Conservation (phyloP, 2,113 vertebrate species). For the Hippolais icterina region DNA sequence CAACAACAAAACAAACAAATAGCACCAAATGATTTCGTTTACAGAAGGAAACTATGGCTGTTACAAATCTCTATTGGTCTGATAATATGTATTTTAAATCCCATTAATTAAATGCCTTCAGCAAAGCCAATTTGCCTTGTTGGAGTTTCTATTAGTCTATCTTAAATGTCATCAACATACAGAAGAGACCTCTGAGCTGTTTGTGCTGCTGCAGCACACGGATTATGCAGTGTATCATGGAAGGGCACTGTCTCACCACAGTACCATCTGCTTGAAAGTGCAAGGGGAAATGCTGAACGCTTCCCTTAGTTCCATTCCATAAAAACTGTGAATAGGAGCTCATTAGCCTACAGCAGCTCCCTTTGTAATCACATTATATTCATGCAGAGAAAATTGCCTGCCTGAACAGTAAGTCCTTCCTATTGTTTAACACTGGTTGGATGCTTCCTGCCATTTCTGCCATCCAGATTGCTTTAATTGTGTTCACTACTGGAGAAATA, state of each 20-base stretch:
- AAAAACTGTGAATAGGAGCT: constrained; percentile 22
- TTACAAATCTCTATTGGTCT: neutral
- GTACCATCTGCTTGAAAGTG: constrained; percentile 3
- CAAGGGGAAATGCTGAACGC: neutral
- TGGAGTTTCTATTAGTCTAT: constrained; percentile 8
- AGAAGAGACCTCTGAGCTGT: constrained; percentile 3
- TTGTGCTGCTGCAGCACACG: neutral
- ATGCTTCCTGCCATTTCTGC: constrained; percentile 14
- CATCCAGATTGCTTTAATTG: neutral
- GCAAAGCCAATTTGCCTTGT: neutral
- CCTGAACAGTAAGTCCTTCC: neutral
- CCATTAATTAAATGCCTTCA: constrained; percentile 21
- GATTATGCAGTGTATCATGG: neutral
- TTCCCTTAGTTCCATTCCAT: constrained; percentile 8
- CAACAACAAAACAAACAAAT: neutral
- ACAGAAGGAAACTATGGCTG: neutral
- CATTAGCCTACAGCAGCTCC: constrained; percentile 56
- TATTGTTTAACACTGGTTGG: constrained; percentile 25
- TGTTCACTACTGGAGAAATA: neutral
- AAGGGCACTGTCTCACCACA: neutral
- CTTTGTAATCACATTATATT: constrained; percentile 56
- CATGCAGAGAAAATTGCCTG: constrained; percentile 53
- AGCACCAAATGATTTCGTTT: neutral
- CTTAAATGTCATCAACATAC: constrained; percentile 14
- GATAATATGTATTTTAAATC: neutral